Percentiles rank a stretch among this genome's conserved stretches.
phyloP scores from a whole-genome alignment of 2,797 vertebrate genomes.

The Anolis apletophallus region DNA sequence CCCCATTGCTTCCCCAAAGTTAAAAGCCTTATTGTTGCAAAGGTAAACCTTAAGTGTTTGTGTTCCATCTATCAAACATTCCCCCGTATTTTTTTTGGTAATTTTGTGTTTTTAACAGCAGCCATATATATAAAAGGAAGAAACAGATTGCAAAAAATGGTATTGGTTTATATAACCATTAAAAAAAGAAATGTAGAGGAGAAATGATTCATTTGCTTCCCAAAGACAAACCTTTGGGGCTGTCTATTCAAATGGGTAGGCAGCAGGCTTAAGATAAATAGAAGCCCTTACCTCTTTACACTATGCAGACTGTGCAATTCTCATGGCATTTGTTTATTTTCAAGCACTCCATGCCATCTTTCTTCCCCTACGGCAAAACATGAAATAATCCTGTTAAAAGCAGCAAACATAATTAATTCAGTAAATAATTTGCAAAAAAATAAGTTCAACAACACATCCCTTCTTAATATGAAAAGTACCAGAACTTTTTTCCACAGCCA shows the following conservation, averaged over 20 bases:
- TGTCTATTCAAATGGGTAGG: not conserved
- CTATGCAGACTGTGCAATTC: not conserved
- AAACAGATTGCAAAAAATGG: not conserved
- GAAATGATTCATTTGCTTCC: not conserved
- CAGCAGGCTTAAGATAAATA: not conserved
- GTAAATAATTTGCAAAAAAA: not conserved
- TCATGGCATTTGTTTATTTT: not conserved
- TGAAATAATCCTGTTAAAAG: not conserved
- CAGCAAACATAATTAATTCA: not conserved
- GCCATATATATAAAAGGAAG: not conserved
- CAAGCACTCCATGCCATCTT: not conserved
- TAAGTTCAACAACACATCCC: not conserved
- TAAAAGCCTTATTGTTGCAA: not conserved
- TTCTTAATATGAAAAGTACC: constrained; percentile 24
- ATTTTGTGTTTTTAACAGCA: not conserved
- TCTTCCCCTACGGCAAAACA: not conserved
- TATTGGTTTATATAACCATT: not conserved
- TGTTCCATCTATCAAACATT: not conserved
- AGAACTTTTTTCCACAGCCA: constrained; percentile 8
- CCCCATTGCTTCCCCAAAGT: not conserved
- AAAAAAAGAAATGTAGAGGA: not conserved
- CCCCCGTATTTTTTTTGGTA: not conserved
- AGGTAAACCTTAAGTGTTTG: not conserved
- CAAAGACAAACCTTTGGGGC: not conserved
- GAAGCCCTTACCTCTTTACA: not conserved